These are phyloP conservation scores for Charina bottae DNA, from an alignment of 2,113 vertebrate genomes.

Conservation along the genomic window DNA sequence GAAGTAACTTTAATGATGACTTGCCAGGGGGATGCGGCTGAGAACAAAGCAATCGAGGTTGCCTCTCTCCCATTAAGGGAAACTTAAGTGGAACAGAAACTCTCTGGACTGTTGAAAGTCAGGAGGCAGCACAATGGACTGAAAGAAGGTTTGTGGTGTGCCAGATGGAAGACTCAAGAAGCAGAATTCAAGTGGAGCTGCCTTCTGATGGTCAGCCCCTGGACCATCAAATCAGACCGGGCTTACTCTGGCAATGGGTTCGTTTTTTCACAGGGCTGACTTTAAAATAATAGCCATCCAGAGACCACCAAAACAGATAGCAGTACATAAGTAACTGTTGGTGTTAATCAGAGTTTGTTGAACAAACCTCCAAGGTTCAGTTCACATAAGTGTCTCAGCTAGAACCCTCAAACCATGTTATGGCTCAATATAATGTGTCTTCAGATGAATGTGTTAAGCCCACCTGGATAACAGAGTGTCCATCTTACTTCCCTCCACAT, in stretches of 20 bases:
- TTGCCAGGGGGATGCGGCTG: slow-evolving; percentile 61
- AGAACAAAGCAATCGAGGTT: slow-evolving; percentile 55
- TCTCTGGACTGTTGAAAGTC: slow-evolving; percentile 53
- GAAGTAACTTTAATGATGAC: slow-evolving; percentile 58
- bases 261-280: slow-evolving; percentile 18
- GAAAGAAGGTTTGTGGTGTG: slow-evolving; percentile 57
- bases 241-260: slow-evolving; percentile 18
- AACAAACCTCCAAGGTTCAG: neutral
- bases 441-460: too few relatives aligned
- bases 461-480: neutral
- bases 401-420: neutral
- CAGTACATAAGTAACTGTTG: neutral
- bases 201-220: slow-evolving; percentile 36
- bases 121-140: slow-evolving; percentile 62
- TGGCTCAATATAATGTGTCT: too few relatives aligned
- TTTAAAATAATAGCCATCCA: neutral
- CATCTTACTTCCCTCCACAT: neutral
- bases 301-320: neutral
- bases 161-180: slow-evolving; percentile 53
- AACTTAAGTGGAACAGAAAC: slow-evolving; percentile 58
- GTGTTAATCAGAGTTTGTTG: neutral
- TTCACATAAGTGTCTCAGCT: neutral
- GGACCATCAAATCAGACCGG: slow-evolving; percentile 47
- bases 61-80: slow-evolving; percentile 61
- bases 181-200: slow-evolving; percentile 12